Percentiles rank a stretch among this genome's conserved stretches.
These are phyloP conservation scores for Progne subis DNA, from an alignment of 2,113 vertebrate species.

Conservation along the genomic window DNA sequence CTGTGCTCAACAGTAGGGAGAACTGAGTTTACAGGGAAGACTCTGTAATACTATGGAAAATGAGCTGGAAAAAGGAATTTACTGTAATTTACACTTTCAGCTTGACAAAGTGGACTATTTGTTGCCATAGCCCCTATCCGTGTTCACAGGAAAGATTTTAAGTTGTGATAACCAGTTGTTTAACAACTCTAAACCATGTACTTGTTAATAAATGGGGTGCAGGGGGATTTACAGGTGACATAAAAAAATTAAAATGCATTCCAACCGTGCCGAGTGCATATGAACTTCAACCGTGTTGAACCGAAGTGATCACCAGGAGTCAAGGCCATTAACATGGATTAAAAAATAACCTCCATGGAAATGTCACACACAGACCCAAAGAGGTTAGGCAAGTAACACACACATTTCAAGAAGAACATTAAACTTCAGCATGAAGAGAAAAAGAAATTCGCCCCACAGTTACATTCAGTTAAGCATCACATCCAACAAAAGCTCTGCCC, in stretches of 20 bases:
- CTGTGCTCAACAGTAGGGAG: background rate
- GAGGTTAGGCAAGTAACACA: constrained; percentile 1
- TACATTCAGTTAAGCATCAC: constrained; percentile 20
- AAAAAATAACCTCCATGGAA: constrained; percentile 1
- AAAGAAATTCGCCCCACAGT: background rate
- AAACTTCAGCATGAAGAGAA: background rate
- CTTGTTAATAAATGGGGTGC: background rate
- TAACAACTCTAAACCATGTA: background rate
- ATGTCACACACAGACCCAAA: background rate
- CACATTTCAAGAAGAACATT: background rate
- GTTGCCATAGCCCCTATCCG: background rate
- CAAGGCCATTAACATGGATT: constrained; percentile 39
- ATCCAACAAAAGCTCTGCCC: background rate
- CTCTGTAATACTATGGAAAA: background rate
- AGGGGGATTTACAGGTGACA: background rate
- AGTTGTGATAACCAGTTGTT: background rate
- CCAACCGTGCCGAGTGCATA: background rate
- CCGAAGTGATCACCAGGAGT: background rate
- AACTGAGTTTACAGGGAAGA: constrained; percentile 17
- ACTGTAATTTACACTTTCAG: background rate
- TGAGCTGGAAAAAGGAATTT: background rate
- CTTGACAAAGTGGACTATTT: background rate
- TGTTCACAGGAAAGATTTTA: background rate
- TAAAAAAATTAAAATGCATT: background rate
- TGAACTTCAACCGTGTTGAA: constrained; percentile 24